Base-by-base conservation (phyloP, 2,888 invertebrate genomes). In the Punctoribates punctum region DNA sequence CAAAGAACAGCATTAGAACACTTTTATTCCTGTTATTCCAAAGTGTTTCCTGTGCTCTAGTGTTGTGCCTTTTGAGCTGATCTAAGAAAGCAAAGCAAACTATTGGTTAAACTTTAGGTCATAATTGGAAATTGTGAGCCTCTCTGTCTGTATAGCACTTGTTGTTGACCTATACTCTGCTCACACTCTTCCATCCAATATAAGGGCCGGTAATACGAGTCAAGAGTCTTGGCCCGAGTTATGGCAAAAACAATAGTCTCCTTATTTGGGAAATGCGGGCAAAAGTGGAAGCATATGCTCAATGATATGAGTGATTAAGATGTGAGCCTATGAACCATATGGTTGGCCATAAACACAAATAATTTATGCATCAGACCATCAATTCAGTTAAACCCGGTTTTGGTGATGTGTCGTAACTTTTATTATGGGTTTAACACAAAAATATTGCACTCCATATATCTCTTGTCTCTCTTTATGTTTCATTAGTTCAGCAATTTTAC, bases 291-390 rank as follows among this genome's bases (percentile, higher is more conserved):
- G 62, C 62, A 62, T 62, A 62, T 62, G 62, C 29, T 25, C 17
- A 29, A 29, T 62, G 27, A 5, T 34, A 60, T 29, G 17, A 29
- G 17, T 29, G 62, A 62, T 62, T 62, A 62, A 62, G 62, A 62
- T 62, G 62, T 62, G 62, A 27, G 62, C 29, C 29, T 62, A 62
- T 62, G 62, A 62, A 34, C 27, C 62, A 62, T 62, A 62, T 62
- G 62, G 15, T 17, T 29, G 29, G 17, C 29, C 29, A 20, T 57
- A 8, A 51, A 23, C 6, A 57, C 15, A 34, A 17, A 34, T 62
- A 62, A 62, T 62, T 62, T 29, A 62, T 62, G 62, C 29, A 62
- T 62, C n/a, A 9, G 57, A 57, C 57, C 57, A 23, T 20, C 62
- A 62, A 23, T 62, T 62, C 29, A 62, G 17, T 25, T 23, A 29